Evolutionary conservation across 2,113 vertebrate genomes (phyloP).

Genomic region (Oreochromis aureus): DNA sequence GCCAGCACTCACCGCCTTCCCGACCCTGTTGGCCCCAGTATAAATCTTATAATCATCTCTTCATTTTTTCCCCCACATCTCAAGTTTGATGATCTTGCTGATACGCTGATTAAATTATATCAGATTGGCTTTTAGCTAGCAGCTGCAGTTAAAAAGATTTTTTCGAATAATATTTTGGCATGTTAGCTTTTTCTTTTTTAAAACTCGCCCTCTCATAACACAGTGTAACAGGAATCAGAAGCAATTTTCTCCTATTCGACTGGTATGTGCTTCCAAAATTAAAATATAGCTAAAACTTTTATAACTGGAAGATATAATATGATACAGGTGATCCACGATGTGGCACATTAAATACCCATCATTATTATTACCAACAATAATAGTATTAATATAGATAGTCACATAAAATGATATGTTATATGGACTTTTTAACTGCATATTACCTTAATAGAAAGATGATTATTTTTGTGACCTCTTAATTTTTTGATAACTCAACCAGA

Average conservation of each 20-base stretch:
- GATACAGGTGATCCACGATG: not conserved
- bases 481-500: constrained; percentile 22
- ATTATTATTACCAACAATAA: not conserved
- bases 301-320: not conserved
- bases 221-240: not conserved
- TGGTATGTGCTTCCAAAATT: not conserved
- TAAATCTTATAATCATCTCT: not conserved
- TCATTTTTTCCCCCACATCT: not conserved
- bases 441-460: not conserved
- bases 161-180: not conserved
- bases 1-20: not conserved
- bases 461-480: constrained; percentile 2
- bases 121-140: not conserved
- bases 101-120: not conserved
- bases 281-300: not conserved
- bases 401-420: not conserved
- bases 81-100: not conserved
- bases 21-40: not conserved
- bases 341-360: not conserved
- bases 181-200: not conserved
- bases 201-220: not conserved
- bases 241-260: not conserved
- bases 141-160: not conserved
- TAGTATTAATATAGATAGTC: not conserved
- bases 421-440: not conserved